Evolutionary conservation across 2,797 vertebrate species (phyloP).

Genomic region (Ficedula albicollis): DNA sequence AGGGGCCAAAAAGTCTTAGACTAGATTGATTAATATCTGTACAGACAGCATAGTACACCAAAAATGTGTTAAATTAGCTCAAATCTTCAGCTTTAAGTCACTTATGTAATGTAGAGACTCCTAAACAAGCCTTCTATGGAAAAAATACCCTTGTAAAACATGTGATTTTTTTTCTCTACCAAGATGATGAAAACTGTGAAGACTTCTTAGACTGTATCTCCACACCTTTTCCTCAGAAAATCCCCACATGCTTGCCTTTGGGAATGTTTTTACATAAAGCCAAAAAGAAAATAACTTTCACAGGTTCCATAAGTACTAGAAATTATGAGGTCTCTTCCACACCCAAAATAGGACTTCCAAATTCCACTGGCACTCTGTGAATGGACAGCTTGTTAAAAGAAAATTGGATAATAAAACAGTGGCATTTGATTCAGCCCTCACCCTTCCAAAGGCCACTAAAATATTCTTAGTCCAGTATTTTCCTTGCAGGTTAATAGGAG

Average conservation of each 20-base stretch:
- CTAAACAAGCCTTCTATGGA: neutral
- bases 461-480: constrained; percentile 7
- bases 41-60: neutral
- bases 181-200: neutral
- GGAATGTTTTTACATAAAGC: neutral
- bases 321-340: neutral
- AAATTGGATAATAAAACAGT: constrained; percentile 15
- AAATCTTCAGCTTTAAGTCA: neutral
- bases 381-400: constrained; percentile 13
- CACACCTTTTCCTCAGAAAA: neutral
- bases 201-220: neutral
- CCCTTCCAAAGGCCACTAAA: constrained; percentile 20
- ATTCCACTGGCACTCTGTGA: neutral
- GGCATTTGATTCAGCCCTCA: neutral
- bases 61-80: neutral
- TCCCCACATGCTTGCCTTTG: neutral
- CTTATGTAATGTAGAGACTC: neutral
- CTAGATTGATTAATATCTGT: neutral
- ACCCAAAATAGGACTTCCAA: neutral
- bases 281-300: constrained; percentile 20
- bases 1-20: neutral
- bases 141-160: neutral
- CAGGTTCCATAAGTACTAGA: neutral
- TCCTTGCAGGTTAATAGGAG: neutral
- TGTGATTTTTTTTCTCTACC: neutral